Evolutionary conservation across 2,888 invertebrate genomes (phyloP).

Genomic region (Cosmia trapezina): DNA sequence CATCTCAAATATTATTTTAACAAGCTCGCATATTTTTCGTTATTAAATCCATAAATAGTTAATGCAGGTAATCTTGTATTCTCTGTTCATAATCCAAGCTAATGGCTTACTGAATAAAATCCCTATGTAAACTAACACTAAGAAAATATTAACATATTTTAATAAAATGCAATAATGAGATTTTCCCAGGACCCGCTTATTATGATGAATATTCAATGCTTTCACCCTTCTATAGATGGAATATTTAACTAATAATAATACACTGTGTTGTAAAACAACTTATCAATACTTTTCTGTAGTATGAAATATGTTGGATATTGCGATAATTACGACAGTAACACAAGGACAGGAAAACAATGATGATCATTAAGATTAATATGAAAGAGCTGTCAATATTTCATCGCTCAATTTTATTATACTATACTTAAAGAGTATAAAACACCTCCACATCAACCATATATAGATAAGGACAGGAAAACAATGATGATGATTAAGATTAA

Average conservation of each 20-base stretch:
- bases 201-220: constrained; percentile 56
- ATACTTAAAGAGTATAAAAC: too few relatives aligned
- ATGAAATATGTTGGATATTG: not conserved
- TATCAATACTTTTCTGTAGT: not conserved
- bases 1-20: constrained; percentile 22
- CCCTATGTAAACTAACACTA: constrained; percentile 46
- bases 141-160: constrained; percentile 56
- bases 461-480: too few relatives aligned
- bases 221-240: constrained; percentile 28
- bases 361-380: not conserved
- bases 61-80: constrained; percentile 51
- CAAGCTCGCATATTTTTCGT: constrained; percentile 21
- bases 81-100: constrained; percentile 43
- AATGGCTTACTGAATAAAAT: constrained; percentile 53
- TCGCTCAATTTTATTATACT: too few relatives aligned
- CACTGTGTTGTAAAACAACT: constrained; percentile 1
- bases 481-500: too few relatives aligned
- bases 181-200: constrained; percentile 37
- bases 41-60: constrained; percentile 37
- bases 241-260: not conserved
- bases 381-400: too few relatives aligned
- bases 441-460: too few relatives aligned
- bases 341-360: not conserved
- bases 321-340: not conserved
- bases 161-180: constrained; percentile 53